Evolutionary conservation across 2,797 vertebrate genomes (phyloP), one percentile per base, ranked within the genome.

Genomic region (Microtus californicus): DNA sequence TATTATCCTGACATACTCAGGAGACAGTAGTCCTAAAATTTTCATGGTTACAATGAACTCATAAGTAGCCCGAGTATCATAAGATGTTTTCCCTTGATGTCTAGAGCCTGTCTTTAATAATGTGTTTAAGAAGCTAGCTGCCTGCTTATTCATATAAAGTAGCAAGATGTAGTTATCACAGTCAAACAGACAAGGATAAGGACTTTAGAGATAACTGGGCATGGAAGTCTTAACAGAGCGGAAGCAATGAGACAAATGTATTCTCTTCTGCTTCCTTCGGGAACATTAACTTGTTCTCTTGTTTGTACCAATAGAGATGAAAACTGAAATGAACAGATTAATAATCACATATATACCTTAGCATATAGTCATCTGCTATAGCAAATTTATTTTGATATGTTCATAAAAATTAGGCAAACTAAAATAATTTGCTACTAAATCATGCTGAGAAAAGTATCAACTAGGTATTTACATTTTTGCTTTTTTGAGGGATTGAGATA

Each of bases 391-490:
- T 88, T 91, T 89, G n/a, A 71, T 71, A 76, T 54, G 13, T 14
- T 95, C 37, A 69, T 59, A 92, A 79, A 94, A 54, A 17, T 11
- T 37, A 87, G 90, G 54, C 15, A 89, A 85, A 10, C 21, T 45
- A 54, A 89, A 61, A 43, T 83, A 15, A 67, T 93, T 83, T 90
- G 2, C 7, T 61, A 82, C 56, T 31, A 73, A 90, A 92, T 93
- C 25, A 59, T 63, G 34, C 19, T 54, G 7, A 83, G 27, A 67
- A 78, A 89, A 21, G 13, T 19, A 61, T 67, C 43, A 79, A 48
- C 29, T 40, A 37, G 19, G 8, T 79, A 65, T 17, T 65, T 45
- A 34, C 14, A n/a, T 11, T 74, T 96, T 74, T 85, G 2, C 89
- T 91, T 88, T 65, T 40, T 65, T 17, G 37, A 85, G 6, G 54